Base-by-base conservation (phyloP, 2,888 invertebrate species). In the Dermolepida albohirtum region DNA sequence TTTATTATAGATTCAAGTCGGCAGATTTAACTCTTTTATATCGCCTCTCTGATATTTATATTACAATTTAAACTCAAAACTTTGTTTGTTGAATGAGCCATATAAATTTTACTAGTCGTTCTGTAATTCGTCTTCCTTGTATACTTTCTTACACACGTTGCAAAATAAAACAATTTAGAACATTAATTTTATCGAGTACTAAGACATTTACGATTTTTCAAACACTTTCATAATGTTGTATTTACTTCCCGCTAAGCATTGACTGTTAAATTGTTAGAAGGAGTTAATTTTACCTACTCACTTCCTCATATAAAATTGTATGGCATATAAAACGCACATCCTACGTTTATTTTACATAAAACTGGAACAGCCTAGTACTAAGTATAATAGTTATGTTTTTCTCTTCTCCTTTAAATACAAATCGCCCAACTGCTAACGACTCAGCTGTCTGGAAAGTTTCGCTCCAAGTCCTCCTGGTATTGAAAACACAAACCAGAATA, bases 401-500 rank as follows among this genome's bases (percentile, higher is more conserved):
- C 43, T 12, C 41, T 57, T 43, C 57, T 57, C 27, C 27, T 44
- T 43, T 64, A 51, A 64, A 51, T 64, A 64, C 52, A 17, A 27
- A 49, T 49, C 70, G 51, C 34, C 39, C 62, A 63, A 47, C 44
- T 57, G 66, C 66, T 63, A 69, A 69, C 69, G 29, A 63, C 34
- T 27, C 47, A 63, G 50, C 62, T 66, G 69, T 66, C 69, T 69
- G 69, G 66, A 64, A 67, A 69, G 66, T 69, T 66, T 63, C 50
- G 59, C 68, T 57, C 17, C 39, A 41, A 52, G 52, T 51, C 64
- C 41, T 54, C 34, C 57, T 22, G 11, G 57, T 34, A 65, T 50
- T 49, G 59, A 68, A 65, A 69, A 66, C 66, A 67, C 66, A 66
- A 62, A 62, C 66, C 66, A 64, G 66, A 66, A 66, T 66, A 69